These are phyloP conservation scores for Suncus etruscus DNA, from an alignment of 2,113 vertebrate species.

Conservation along the genomic window DNA sequence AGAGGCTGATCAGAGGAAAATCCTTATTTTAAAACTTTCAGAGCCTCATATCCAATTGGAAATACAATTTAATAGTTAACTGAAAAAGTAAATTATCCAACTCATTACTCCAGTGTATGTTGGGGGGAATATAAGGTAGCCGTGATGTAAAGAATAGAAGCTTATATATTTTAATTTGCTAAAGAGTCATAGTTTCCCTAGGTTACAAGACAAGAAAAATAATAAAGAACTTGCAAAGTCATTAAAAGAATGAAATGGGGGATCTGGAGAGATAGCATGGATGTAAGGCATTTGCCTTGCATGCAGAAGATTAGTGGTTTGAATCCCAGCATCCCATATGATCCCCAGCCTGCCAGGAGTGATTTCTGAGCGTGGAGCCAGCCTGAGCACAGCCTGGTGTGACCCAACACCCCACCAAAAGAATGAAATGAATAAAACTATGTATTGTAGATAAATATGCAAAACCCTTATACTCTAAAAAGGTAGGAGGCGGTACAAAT, in stretches of 20 bases:
- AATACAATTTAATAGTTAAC: conserved; percentile 40
- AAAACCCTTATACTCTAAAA: conserved; percentile 34
- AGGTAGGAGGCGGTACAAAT: not conserved
- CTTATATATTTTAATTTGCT: conserved; percentile 33
- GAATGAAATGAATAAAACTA: conserved; percentile 53
- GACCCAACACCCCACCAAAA: not conserved
- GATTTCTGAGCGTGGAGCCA: no score
- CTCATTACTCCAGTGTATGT: conserved; percentile 13
- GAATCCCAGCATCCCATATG: no score
- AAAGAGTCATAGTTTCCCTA: conserved; percentile 36
- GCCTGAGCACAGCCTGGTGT: no score
- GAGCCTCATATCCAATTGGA: not conserved
- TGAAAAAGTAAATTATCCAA: conserved; percentile 45
- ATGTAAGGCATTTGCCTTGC: no score
- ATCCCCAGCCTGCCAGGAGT: no score
- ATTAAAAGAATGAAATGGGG: conserved; percentile 38
- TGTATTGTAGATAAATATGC: conserved; percentile 2
- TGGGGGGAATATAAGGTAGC: not conserved
- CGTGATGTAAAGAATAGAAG: not conserved
- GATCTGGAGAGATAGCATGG: no score
- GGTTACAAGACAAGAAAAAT: conserved; percentile 29
- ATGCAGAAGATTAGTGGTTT: no score
- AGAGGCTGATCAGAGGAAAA: not conserved
- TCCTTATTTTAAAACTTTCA: conserved; percentile 24
- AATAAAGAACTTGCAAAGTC: not conserved